A percentile compares a stretch with the other conserved stretches of the same genome.
phyloP scores from a whole-genome alignment of 2,888 invertebrate species.

The Seira sanloemensis region DNA sequence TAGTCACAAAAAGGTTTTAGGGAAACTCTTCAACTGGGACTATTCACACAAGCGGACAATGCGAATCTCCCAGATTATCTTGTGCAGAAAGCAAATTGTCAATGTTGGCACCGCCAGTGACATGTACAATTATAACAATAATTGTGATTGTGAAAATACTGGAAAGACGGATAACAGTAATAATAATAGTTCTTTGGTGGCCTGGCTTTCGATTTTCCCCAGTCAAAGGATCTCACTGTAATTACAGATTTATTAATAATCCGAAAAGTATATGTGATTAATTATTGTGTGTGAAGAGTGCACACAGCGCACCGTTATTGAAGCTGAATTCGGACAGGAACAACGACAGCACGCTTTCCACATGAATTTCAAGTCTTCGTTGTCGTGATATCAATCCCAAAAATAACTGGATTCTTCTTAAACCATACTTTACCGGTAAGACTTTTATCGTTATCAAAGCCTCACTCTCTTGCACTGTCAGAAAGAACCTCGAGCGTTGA shows the following conservation, averaged over 20 bases:
- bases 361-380: neutral
- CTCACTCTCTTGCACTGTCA: neutral
- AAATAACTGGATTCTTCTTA: neutral
- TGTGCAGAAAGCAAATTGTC: neutral
- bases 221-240: neutral
- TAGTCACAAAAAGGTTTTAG: constrained; percentile 21
- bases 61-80: neutral
- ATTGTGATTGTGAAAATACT: constrained; percentile 45
- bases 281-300: neutral
- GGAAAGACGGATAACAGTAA: constrained; percentile 4
- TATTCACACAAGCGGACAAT: constrained; percentile 42
- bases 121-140: constrained; percentile 31
- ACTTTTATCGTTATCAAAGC: neutral
- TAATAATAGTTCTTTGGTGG: too few species aligned
- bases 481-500: neutral
- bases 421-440: neutral
- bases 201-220: too few species aligned
- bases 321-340: neutral
- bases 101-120: too few species aligned
- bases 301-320: neutral
- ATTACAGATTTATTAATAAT: neutral
- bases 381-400: neutral
- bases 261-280: neutral
- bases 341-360: neutral
- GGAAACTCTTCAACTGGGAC: constrained; percentile 52